Percentiles rank a stretch among this genome's conserved stretches.
Evolutionary conservation across 1,140 invertebrate genomes (phyloP).

Genomic region (Sitobion miscanthi): DNA sequence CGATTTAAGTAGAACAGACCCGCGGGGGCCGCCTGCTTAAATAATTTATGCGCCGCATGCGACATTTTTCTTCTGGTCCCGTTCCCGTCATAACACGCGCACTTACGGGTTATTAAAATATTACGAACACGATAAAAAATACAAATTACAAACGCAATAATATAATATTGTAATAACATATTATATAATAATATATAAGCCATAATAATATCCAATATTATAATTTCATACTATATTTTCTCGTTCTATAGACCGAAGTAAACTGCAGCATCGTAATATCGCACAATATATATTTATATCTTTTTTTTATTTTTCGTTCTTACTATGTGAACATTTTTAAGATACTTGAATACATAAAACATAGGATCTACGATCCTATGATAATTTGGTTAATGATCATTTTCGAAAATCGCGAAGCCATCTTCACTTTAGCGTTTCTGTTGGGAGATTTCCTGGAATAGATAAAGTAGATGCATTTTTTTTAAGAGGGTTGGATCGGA

Average conservation of each 20-base stretch:
- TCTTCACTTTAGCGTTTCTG: too few relatives aligned
- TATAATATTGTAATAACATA: neutral
- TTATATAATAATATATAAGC: too few relatives aligned
- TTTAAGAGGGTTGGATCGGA: too few relatives aligned
- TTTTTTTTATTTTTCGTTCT: neutral
- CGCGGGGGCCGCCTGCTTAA: neutral
- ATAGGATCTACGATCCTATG: neutral
- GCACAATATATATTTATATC: neutral
- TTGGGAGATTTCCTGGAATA: too few relatives aligned
- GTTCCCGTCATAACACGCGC: neutral
- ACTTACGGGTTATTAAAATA: neutral
- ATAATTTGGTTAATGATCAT: too few relatives aligned
- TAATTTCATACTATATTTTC: neutral
- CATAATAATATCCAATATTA: neutral
- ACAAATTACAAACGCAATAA: neutral
- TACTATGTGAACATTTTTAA: neutral
- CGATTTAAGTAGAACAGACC: constrained; percentile 3
- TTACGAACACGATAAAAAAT: neutral
- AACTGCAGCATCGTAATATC: neutral
- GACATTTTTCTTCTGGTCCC: neutral
- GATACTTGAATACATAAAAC: neutral
- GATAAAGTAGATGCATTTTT: too few relatives aligned
- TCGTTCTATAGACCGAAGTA: neutral
- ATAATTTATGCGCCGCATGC: neutral
- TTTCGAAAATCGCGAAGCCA: too few relatives aligned